phyloP scores from a whole-genome alignment of 2,113 vertebrate species.

The Butastur rufipennis region DNA sequence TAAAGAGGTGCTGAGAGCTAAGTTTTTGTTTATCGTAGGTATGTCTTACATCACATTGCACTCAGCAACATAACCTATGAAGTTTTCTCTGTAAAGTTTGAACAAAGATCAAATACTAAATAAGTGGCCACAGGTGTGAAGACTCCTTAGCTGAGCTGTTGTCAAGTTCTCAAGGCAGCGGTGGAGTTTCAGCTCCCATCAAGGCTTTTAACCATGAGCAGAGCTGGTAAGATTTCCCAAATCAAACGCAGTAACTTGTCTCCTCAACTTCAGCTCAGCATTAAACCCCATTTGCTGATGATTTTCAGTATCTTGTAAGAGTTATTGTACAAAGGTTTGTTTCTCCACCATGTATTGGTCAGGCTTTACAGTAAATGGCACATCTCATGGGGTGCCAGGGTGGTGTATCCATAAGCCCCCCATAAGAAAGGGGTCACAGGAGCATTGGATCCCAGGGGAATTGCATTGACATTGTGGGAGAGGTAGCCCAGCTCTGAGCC shows the following conservation, averaged over 20 bases:
- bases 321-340: background rate
- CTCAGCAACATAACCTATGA: background rate
- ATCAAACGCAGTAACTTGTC: background rate
- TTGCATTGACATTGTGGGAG: background rate
- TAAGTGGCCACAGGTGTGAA: background rate
- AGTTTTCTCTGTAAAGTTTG: background rate
- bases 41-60: background rate
- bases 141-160: background rate
- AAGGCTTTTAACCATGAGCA: background rate
- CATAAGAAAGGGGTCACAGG: background rate
- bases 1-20: background rate
- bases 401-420: background rate
- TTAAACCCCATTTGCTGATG: background rate
- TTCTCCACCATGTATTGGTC: background rate
- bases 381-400: background rate
- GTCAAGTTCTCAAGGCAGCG: background rate
- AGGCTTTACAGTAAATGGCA: background rate
- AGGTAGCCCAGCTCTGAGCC: background rate
- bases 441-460: background rate
- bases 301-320: background rate
- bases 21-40: background rate
- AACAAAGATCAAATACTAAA: background rate
- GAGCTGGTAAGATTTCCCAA: background rate
- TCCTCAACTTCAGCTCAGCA: background rate
- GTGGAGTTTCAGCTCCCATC: background rate